These are phyloP conservation scores for Zaprionus camerounensis DNA, from an alignment of 1,140 invertebrate genomes.

Conservation along the genomic window DNA sequence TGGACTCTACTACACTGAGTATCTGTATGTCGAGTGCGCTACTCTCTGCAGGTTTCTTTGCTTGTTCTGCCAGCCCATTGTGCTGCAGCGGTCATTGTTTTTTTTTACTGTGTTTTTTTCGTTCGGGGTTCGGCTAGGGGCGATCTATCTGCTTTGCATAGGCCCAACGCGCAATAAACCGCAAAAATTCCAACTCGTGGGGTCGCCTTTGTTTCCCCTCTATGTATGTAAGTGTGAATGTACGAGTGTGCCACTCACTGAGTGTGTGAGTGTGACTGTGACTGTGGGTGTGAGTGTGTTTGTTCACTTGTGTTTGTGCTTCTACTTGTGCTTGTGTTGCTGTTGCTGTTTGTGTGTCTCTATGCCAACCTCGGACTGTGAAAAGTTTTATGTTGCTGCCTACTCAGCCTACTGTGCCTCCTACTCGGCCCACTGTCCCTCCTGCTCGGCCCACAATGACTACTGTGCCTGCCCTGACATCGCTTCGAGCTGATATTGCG, in stretches of 20 bases:
- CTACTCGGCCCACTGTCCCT: too few species aligned
- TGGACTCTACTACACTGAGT: neutral
- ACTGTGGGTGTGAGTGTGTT: neutral
- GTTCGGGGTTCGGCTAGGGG: constrained; percentile 23
- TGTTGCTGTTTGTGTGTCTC: constrained; percentile 23
- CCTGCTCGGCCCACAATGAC: too few species aligned
- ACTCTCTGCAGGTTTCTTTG: neutral
- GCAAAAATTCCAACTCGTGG: constrained; percentile 38
- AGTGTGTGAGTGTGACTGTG: too few species aligned
- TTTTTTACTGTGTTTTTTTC: neutral
- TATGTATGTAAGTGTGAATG: neutral
- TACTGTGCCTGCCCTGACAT: constrained; percentile 25
- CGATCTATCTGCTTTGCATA: constrained; percentile 49
- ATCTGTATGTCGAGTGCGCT: neutral
- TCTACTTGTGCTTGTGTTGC: constrained; percentile 11
- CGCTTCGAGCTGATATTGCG: constrained; percentile 32
- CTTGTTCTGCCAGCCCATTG: constrained; percentile 11
- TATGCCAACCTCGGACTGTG: constrained; percentile 33
- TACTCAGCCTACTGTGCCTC: too few species aligned
- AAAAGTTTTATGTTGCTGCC: constrained; percentile 14
- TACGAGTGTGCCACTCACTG: too few species aligned
- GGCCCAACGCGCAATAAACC: constrained; percentile 45
- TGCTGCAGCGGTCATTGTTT: constrained; percentile 35
- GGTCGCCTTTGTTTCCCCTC: constrained; percentile 24
- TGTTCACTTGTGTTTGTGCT: constrained; percentile 10